A percentile compares a stretch with the other conserved stretches of the same genome.
Evolutionary conservation across 2,113 vertebrate genomes (phyloP).

Genomic region (Bos javanicus): DNA sequence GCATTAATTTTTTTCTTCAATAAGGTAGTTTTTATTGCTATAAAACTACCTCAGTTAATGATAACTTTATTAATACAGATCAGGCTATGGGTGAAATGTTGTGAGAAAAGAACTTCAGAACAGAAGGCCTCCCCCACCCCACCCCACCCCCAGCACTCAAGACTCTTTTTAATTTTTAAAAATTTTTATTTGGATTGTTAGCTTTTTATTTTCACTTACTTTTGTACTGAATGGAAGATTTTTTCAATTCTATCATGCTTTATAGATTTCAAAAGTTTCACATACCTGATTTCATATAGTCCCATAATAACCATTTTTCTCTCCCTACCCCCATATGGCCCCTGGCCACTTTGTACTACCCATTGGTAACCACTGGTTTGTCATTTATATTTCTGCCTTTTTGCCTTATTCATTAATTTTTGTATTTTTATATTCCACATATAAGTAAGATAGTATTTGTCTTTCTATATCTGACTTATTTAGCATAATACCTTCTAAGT

Average conservation of each 20-base stretch:
- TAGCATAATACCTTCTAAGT: background rate
- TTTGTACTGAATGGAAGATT: background rate
- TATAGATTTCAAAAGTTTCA: background rate
- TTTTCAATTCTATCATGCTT: background rate
- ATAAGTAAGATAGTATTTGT: background rate
- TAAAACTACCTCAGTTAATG: background rate
- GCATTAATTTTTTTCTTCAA: background rate
- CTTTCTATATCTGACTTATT: background rate
- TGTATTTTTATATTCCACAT: background rate
- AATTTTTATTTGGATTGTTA: background rate
- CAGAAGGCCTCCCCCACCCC: background rate
- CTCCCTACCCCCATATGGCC: background rate
- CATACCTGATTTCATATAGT: background rate
- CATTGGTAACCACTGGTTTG: background rate
- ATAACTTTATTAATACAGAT: background rate
- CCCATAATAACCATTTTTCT: background rate
- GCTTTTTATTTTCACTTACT: background rate
- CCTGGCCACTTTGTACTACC: background rate
- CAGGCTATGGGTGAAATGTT: background rate
- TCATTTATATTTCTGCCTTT: background rate
- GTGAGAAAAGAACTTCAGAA: background rate
- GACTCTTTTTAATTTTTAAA: background rate
- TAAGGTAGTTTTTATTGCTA: background rate
- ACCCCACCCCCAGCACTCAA: background rate
- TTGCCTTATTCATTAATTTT: background rate